Evolutionary conservation across 1,140 invertebrate genomes (phyloP).

Genomic region (Cydia strobilella): DNA sequence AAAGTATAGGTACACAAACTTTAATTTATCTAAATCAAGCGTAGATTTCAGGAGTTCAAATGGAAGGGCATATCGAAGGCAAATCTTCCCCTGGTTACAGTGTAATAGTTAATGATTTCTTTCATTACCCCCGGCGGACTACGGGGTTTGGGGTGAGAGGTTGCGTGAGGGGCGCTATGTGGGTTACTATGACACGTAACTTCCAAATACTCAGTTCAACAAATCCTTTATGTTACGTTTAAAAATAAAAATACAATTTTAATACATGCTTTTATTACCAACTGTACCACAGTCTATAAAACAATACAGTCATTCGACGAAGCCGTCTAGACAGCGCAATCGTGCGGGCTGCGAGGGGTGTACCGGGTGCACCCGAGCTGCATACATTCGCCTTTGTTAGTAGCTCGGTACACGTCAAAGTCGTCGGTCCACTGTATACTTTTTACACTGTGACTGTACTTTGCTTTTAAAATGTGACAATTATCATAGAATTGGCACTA

Average conservation of each 20-base stretch:
- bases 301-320: no score
- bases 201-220: background rate
- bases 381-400: background rate
- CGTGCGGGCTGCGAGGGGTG: no score
- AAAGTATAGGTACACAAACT: background rate
- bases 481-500: no score
- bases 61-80: conserved; percentile 20
- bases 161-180: conserved; percentile 21
- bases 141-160: background rate
- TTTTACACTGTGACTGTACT: no score
- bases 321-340: no score
- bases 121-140: conserved; percentile 28
- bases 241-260: background rate
- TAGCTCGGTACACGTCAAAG: no score
- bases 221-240: background rate
- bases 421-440: no score
- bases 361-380: no score
- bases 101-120: conserved; percentile 27
- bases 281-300: background rate
- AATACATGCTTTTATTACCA: background rate
- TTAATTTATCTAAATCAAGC: background rate
- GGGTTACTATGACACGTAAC: conserved; percentile 24
- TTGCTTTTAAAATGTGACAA: no score
- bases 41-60: background rate
- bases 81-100: conserved; percentile 12